phyloP scores from a whole-genome alignment of 2,888 invertebrate genomes.

The Lampropteryx suffumata region DNA sequence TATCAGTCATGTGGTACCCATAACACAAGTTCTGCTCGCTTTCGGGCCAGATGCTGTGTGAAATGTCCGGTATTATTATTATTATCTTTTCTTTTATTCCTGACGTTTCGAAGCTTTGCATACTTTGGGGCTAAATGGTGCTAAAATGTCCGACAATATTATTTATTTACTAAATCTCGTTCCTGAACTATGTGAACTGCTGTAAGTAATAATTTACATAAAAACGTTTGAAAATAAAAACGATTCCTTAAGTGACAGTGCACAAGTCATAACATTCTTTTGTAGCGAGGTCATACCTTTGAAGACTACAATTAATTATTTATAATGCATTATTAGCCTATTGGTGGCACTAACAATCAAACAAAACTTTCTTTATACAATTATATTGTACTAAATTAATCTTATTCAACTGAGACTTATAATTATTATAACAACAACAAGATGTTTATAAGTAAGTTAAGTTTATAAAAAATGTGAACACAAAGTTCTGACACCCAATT shows the following conservation, averaged over 20 bases:
- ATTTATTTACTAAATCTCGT: not conserved
- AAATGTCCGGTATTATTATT: no score
- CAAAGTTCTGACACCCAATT: no score
- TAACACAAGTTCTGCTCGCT: no score
- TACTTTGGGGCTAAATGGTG: no score
- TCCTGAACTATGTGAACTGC: not conserved
- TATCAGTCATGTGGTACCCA: no score
- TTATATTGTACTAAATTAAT: conserved; percentile 38
- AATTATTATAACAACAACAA: not conserved
- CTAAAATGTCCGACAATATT: no score
- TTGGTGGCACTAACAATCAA: conserved; percentile 30
- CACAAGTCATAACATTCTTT: conserved; percentile 51
- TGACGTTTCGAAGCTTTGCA: no score
- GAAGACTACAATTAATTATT: conserved; percentile 48
- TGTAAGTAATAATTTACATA: conserved; percentile 41
- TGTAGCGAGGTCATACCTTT: conserved; percentile 38
- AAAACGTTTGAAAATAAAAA: conserved; percentile 42
- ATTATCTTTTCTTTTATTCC: no score
- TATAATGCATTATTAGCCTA: conserved; percentile 34
- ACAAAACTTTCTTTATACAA: conserved; percentile 37
- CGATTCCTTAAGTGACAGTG: conserved; percentile 49
- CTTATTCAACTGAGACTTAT: conserved; percentile 21
- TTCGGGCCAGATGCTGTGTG: no score
- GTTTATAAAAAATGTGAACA: no score
- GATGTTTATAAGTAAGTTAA: no score